These are phyloP conservation scores for Ostrea edulis DNA, from an alignment of 1,140 invertebrate species.

Conservation along the genomic window DNA sequence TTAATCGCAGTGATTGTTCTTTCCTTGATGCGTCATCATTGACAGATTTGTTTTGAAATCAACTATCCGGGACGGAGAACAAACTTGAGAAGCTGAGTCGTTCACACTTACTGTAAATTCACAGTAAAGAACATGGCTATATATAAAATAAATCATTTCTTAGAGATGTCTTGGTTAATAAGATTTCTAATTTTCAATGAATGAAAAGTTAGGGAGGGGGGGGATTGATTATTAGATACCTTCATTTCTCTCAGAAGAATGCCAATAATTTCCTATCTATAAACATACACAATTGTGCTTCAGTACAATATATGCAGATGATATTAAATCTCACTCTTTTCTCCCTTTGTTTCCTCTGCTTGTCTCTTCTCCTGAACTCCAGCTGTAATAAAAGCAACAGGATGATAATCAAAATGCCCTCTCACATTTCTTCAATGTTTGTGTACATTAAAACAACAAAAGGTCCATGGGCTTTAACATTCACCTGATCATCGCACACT, in stretches of 20 bases:
- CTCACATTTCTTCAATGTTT: not conserved
- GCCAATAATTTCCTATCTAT: not conserved
- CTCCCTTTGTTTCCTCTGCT: constrained; percentile 82
- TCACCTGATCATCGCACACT: no score
- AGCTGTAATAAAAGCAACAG: constrained; percentile 63
- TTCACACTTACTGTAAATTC: no score
- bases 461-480: no score
- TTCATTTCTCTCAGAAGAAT: not conserved
- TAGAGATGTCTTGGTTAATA: no score
- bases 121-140: no score
- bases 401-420: not conserved
- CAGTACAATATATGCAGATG: not conserved
- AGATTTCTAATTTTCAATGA: no score
- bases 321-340: constrained; percentile 69
- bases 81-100: no score
- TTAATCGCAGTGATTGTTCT: no score
- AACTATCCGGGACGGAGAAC: no score
- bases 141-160: no score
- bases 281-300: not conserved
- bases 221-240: not conserved
- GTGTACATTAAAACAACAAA: not conserved
- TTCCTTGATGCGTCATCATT: no score
- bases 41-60: no score
- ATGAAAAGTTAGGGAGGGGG: not conserved
- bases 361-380: constrained; percentile 83